Percentiles rank a stretch among this genome's conserved stretches.
Evolutionary conservation across 2,888 invertebrate species (phyloP).

Genomic region (Synanthedon tipuliformis): DNA sequence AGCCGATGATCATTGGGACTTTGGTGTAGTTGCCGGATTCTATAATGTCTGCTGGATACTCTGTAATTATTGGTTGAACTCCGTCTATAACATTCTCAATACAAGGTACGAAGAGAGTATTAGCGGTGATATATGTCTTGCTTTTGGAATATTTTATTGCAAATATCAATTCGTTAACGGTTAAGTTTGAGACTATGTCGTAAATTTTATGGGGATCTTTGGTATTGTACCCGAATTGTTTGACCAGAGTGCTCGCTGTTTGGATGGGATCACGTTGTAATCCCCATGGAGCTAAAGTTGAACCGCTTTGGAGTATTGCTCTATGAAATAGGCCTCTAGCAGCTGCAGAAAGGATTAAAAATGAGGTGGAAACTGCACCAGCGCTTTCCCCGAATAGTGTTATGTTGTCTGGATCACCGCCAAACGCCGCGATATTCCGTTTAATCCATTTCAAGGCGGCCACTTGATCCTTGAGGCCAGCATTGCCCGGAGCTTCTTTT

Average conservation of each 20-base stretch:
- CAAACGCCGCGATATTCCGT: slow-evolving; percentile 46
- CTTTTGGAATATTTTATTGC: slow-evolving; percentile 39
- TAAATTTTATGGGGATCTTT: slow-evolving; percentile 45
- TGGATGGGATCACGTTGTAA: slow-evolving; percentile 46
- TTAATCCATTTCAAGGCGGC: slow-evolving; percentile 53
- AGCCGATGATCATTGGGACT: slow-evolving; percentile 57
- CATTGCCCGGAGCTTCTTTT: slow-evolving; percentile 74
- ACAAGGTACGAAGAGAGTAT: slow-evolving; percentile 48
- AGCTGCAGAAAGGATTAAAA: slow-evolving; percentile 40
- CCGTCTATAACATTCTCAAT: slow-evolving; percentile 47
- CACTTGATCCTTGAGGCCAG: slow-evolving; percentile 68
- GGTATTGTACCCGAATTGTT: slow-evolving; percentile 45
- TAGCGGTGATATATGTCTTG: slow-evolving; percentile 39
- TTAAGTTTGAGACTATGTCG: slow-evolving; percentile 35
- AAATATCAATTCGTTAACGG: slow-evolving; percentile 35
- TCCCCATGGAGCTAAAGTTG: slow-evolving; percentile 49
- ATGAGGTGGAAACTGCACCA: slow-evolving; percentile 51
- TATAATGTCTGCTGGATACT: slow-evolving; percentile 41
- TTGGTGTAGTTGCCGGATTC: slow-evolving; percentile 47
- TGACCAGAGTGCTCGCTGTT: slow-evolving; percentile 38
- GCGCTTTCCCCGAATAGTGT: slow-evolving; percentile 62
- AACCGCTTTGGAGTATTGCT: slow-evolving; percentile 54
- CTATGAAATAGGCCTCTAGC: slow-evolving; percentile 51
- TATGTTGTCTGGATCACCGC: slow-evolving; percentile 49
- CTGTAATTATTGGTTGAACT: slow-evolving; percentile 38